Conservation (phyloP, 2,797 vertebrate genomes). For the Fundulus diaphanus region DNA sequence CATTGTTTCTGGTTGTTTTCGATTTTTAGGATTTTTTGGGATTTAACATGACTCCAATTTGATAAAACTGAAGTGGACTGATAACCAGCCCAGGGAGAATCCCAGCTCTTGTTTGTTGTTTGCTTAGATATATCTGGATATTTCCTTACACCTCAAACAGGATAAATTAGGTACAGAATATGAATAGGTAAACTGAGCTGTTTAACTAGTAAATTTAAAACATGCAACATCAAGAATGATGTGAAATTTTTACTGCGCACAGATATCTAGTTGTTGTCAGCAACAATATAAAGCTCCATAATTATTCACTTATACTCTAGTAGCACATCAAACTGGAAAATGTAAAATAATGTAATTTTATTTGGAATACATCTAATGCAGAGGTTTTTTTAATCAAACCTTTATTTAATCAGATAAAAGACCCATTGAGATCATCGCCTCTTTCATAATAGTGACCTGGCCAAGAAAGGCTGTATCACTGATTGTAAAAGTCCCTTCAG, state of each 20-base stretch:
- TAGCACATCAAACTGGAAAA: too few relatives aligned
- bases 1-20: neutral
- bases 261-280: too few relatives aligned
- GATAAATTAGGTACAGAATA: neutral
- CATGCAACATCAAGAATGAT: neutral
- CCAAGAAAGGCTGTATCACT: too few relatives aligned
- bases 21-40: neutral
- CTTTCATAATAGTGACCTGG: too few relatives aligned
- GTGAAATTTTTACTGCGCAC: neutral
- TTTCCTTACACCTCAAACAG: neutral
- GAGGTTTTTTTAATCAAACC: too few relatives aligned
- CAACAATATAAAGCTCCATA: neutral
- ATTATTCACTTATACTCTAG: too few relatives aligned
- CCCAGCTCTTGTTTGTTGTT: neutral
- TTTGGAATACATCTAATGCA: too few relatives aligned
- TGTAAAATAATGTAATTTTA: too few relatives aligned
- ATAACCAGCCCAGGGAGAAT: too few relatives aligned
- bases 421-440: too few relatives aligned
- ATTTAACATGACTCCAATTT: neutral
- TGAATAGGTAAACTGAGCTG: neutral
- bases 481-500: too few relatives aligned
- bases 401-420: too few relatives aligned
- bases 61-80: neutral
- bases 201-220: neutral
- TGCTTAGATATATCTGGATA: neutral